phyloP scores from a whole-genome alignment of 2,888 invertebrate genomes.

The Drosophila borborema region DNA sequence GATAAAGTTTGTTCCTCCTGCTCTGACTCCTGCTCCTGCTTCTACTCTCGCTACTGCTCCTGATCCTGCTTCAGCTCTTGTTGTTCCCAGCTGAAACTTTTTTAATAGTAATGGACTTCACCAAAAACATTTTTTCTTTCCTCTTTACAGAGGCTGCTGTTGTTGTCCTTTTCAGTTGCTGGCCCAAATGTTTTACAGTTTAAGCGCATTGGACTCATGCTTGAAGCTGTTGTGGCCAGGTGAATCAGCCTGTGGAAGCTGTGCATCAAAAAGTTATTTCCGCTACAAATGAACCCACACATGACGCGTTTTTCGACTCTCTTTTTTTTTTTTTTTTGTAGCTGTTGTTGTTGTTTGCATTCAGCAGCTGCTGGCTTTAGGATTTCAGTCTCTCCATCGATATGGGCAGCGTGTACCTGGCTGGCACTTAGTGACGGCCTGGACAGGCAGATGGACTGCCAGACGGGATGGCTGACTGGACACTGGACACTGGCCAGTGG shows the following conservation, averaged over 20 bases:
- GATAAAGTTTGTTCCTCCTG: constrained; percentile 56
- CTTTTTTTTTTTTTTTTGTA: neutral
- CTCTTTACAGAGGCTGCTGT: constrained; percentile 3
- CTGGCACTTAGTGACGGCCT: constrained; percentile 59
- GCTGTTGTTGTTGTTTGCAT: constrained; percentile 4
- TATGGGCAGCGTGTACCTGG: constrained; percentile 49
- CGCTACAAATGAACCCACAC: constrained; percentile 74
- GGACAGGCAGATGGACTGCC: constrained; percentile 29
- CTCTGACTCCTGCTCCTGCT: neutral
- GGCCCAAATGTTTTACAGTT: constrained; percentile 67
- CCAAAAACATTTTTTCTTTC: constrained; percentile 46
- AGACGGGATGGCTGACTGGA: constrained; percentile 29
- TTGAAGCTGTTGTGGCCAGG: constrained; percentile 65
- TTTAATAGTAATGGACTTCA: constrained; percentile 79
- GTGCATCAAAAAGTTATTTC: constrained; percentile 78
- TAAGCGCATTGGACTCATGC: constrained; percentile 67
- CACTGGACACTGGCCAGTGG: constrained; percentile 15
- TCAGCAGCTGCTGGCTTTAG: constrained; percentile 40
- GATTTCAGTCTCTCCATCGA: constrained; percentile 50
- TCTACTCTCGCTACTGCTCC: neutral
- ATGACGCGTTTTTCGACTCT: constrained; percentile 32
- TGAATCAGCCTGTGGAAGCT: constrained; percentile 63
- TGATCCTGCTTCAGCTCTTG: neutral
- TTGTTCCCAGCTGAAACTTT: constrained; percentile 64
- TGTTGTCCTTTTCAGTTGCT: constrained; percentile 22